A percentile compares a stretch with the other conserved stretches of the same genome.
phyloP scores from a whole-genome alignment of 2,113 vertebrate genomes.

The Bubalus kerabau region DNA sequence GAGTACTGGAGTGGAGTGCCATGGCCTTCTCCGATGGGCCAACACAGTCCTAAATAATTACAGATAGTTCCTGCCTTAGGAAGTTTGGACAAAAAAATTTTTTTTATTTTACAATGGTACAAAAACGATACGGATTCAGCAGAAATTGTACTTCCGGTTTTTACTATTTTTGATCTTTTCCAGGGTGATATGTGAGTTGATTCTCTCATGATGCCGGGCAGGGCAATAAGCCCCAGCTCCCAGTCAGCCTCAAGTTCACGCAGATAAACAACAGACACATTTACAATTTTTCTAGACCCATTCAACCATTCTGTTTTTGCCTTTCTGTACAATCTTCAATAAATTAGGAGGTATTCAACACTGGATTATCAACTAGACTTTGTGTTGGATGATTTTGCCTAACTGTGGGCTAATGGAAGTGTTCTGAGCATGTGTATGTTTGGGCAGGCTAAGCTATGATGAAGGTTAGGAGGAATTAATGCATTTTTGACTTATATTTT shows the following conservation, averaged over 20 bases:
- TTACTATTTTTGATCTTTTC: not conserved
- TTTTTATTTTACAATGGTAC: not conserved
- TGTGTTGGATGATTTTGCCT: not conserved
- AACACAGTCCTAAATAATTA: not conserved
- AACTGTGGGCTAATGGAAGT: not conserved
- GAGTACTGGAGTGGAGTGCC: no score
- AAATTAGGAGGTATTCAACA: not conserved
- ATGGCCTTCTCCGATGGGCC: no score
- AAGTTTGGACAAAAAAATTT: not conserved
- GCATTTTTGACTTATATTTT: not conserved
- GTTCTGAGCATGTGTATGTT: not conserved
- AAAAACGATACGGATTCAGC: not conserved
- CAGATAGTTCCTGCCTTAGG: not conserved
- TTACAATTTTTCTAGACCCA: not conserved
- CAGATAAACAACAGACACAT: not conserved
- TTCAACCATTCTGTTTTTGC: not conserved
- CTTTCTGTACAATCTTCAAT: not conserved
- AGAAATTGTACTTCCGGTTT: not conserved
- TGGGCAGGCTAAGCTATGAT: not conserved
- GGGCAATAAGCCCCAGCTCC: not conserved
- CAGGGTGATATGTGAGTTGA: not conserved
- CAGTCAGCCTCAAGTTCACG: not conserved
- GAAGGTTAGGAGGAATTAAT: not conserved
- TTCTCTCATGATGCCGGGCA: not conserved
- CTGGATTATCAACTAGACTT: not conserved